Evolutionary conservation across 2,113 vertebrate species (phyloP), one percentile per base, ranked within the genome.

Genomic region (Ramphastos sulfuratus): DNA sequence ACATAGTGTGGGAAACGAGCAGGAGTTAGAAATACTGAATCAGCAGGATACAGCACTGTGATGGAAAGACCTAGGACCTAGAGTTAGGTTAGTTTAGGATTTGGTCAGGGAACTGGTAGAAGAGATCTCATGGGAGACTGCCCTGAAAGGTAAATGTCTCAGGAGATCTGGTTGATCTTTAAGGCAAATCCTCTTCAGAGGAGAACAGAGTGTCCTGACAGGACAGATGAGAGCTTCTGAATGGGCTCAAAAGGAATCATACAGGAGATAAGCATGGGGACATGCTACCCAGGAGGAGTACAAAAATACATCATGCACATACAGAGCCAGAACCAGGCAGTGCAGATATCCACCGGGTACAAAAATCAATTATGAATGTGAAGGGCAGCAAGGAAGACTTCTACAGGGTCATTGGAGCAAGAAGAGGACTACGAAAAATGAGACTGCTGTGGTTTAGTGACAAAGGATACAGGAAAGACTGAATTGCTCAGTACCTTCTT

Each of bases 1-100:
- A 31, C 48, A 33, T 33, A 69, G 19, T 4, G 20, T 33, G 25
- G 15, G 23, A 75, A 55, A 54, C 11, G 59, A 56, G 30, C 14
- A 67, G 18, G 16, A 75, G 28, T 23, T 28, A 48, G 24, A 87
- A 79, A 7, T 0, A 0, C 70, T 55, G n/a, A 16, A 58, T 48
- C 21, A 65, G 21, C 75, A 5, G 15, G 10, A 16, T 24, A 27
- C 0, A 1, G 19, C 9, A 7, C 19, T 65, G 6, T 59, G 35
- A 31, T 24, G 24, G 39, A 77, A 70, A 42, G 66, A 39, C 16
- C 52, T 37, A 25, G 58, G 24, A 46, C 12, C 25, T 54, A 54
- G 55, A 30, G 39, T 24, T 17, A 28, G 1, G 19, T 56, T 54
- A 73, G 7, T 72, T 59, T 54, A 76, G 25, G 19, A 39, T 76